A percentile compares a stretch with the other conserved stretches of the same genome.
Conservation (phyloP, 2,797 vertebrate genomes). For the Lagodon rhomboides region DNA sequence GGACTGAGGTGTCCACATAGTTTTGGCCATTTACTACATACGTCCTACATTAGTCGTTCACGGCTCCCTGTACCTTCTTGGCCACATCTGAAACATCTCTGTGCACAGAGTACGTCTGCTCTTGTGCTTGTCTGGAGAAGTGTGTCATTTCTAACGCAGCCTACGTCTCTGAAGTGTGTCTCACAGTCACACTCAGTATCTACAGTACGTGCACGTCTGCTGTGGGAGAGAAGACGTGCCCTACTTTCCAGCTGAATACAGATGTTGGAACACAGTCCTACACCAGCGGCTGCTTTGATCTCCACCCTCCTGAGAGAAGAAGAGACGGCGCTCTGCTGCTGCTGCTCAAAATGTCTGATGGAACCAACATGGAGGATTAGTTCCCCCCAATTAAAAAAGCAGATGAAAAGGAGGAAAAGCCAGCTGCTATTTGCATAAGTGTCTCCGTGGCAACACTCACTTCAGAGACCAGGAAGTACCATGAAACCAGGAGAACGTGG, state of each 20-base stretch:
- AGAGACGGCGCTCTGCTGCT: neutral
- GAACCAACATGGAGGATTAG: constrained; percentile 11
- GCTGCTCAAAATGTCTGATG: neutral
- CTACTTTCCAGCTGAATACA: neutral
- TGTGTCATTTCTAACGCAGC: no score
- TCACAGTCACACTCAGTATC: no score
- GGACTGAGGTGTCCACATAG: neutral
- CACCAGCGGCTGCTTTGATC: constrained; percentile 15
- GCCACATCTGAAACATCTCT: neutral
- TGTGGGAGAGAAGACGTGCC: neutral
- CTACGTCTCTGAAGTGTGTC: no score
- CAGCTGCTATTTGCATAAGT: neutral
- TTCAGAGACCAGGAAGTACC: no score
- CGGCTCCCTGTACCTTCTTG: neutral
- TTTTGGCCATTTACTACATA: neutral
- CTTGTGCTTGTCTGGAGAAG: no score
- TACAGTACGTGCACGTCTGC: neutral
- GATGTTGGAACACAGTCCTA: constrained; percentile 6
- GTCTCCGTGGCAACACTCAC: neutral
- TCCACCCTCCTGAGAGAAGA: neutral
- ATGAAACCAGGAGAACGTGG: neutral
- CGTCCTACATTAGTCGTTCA: neutral
- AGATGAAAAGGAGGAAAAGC: neutral
- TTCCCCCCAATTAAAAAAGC: neutral
- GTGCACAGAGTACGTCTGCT: no score